Base-by-base conservation (phyloP, 2,888 invertebrate genomes). In the Schizotus pectinicornis region DNA sequence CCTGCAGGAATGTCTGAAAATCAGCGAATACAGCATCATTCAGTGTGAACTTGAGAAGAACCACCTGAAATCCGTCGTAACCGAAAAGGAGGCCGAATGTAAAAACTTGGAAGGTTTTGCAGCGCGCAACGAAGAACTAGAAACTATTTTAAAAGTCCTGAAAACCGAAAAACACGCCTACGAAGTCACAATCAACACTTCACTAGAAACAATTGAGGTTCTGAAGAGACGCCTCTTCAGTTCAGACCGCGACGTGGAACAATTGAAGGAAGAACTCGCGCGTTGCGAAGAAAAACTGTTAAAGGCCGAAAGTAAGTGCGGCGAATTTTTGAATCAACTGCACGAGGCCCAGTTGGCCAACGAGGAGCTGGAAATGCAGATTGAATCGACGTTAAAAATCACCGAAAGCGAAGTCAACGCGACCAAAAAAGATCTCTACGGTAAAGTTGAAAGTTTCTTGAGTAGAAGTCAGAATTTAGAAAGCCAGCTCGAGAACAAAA, bases 231-330 rank as follows among this genome's bases (percentile, higher is more conserved):
- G 86, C 11, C 72, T 86, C 47, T 79, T 85, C 45, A 81, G 85
- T 66, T 86, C 86, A 2, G 86, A 86, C 67, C 81, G 79, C 68
- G 86, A 86, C 71, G 80, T 86, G 1, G 86, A 85, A 68, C 81
- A 81, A 71, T 75, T 86, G 70, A 68, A 82, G 81, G 71, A 71
- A 77, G 69, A 80, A 70, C 49, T 80, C 11, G 64, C 71, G 13
- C 60, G 59, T 7, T 73, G 71, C 42, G 80, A 80, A 63, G 62
- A 62, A 31, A 70, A 72, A 45, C 69, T 77, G 9, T 49, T 80
- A 1, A 69, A 74, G 22, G 71, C 67, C 30, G 79, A 79, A 66
- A 65, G 65, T 11, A 74, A 73, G 67, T 72, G 70, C 38, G 68
- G 70, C 36, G 67, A 73, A 35, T 55, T 79, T 8, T 60, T 46